Evolutionary conservation across 92 coral and sea anemone species (phyloP), one percentile per base, ranked within the genome.

Genomic region (Blastomussa wellsi): DNA sequence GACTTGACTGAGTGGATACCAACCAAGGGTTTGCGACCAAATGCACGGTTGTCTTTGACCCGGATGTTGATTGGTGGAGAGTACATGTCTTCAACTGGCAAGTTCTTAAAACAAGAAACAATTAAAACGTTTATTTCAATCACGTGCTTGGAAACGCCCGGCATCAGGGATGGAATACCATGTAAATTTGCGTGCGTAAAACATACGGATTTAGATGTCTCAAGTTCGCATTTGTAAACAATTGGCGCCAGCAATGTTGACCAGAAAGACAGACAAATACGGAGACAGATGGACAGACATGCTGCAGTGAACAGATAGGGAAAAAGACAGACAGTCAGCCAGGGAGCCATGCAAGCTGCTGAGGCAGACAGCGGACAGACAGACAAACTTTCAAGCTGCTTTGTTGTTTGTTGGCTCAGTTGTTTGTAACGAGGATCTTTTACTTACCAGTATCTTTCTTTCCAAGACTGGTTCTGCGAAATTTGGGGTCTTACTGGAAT

Each of bases 21-120:
- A 69, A 97, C 98, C 48, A 96, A 89, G 9, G 99, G 99, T 52
- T 92, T 92, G 13, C 99, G 99, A 66, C 99, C 99, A 84, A 97
- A 97, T 59, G 97, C 90, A 37, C 99, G 91, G 83, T 97, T 93
- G 87, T 97, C 99, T 12, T 95, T 95, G 60, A 97, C 92, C 71
- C 96, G 97, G 47, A 97, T 95, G 82, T 93, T 95, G 89, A 97
- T 89, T 68, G 99, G 99, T 28, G 99, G 99, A 2, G 97, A 92
- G 88, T 97, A 97, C 83, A 95, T 86, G 31, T 97, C 99, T 31
- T 97, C 98, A 7, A 92, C 96, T 35, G 99, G 99, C 70, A 97
- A 89, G 79, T 94, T 91, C 99, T 97, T 67, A 16, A 47, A 22
- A 80, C 38, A 19, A 67, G 55, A 29, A 84, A 37, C 48, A 0